These are phyloP conservation scores for Gymnothorax javanicus DNA, from an alignment of 2,797 vertebrate genomes.

Conservation along the genomic window DNA sequence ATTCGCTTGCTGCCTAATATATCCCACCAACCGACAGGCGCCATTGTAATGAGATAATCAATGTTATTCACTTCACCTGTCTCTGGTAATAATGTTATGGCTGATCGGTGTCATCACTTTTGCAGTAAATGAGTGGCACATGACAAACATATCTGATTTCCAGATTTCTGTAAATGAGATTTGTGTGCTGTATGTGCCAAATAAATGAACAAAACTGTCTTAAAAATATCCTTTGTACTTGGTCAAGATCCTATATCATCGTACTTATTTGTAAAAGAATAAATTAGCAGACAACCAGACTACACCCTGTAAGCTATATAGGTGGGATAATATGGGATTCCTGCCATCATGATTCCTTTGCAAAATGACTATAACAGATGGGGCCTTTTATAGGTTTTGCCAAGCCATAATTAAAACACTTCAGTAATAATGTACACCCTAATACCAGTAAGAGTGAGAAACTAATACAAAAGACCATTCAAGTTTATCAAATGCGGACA, in stretches of 20 bases:
- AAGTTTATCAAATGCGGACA: not conserved
- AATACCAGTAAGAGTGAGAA: slow-evolving; percentile 7
- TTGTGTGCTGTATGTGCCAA: not conserved
- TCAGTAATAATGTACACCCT: slow-evolving; percentile 4
- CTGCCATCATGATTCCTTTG: not conserved
- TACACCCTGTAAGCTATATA: no score
- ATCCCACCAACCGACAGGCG: no score
- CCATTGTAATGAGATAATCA: no score
- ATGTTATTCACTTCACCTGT: no score
- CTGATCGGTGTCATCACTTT: not conserved
- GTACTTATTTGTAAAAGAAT: not conserved
- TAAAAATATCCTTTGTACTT: not conserved
- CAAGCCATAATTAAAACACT: not conserved
- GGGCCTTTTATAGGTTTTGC: slow-evolving; percentile 20
- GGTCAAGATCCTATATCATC: not conserved
- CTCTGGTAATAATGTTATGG: no score
- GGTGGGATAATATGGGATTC: not conserved
- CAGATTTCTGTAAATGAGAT: not conserved
- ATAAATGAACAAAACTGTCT: not conserved
- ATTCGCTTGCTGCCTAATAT: no score
- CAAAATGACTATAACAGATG: slow-evolving; percentile 14
- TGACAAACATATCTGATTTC: not conserved
- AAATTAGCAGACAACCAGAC: not conserved
- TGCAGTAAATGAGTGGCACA: not conserved
- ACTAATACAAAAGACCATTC: not conserved